Percentiles rank a stretch among this genome's conserved stretches.
Evolutionary conservation across 2,888 invertebrate genomes (phyloP).

Genomic region (Neocrepidodera transversa): DNA sequence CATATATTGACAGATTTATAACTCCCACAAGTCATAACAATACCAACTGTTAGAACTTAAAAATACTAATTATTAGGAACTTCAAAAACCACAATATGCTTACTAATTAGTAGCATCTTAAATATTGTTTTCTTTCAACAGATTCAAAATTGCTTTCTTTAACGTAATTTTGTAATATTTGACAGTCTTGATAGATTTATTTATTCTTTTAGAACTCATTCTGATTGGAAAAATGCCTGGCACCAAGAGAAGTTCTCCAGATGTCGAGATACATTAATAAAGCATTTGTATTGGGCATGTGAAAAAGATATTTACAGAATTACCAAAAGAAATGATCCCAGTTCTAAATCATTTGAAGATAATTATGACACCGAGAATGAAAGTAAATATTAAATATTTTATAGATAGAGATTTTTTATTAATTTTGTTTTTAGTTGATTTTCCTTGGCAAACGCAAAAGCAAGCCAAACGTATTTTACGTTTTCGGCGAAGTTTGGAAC

Average conservation of each 20-base stretch:
- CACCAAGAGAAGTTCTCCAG: constrained; percentile 66
- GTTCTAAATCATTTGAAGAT: constrained; percentile 32
- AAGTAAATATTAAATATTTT: constrained; percentile 32
- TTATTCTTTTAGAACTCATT: constrained; percentile 60
- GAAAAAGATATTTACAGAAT: constrained; percentile 69
- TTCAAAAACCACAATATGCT: too few relatives aligned
- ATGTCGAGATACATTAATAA: constrained; percentile 65
- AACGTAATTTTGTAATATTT: too few relatives aligned
- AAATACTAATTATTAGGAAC: too few relatives aligned
- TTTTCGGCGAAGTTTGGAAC: constrained; percentile 51
- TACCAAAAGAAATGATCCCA: constrained; percentile 59
- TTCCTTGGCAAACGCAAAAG: constrained; percentile 58
- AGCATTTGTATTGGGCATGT: constrained; percentile 68
- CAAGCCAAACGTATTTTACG: constrained; percentile 55
- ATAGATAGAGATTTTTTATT: background rate
- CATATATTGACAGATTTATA: too few relatives aligned
- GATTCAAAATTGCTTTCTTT: too few relatives aligned
- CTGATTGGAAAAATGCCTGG: constrained; percentile 68
- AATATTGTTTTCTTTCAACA: too few relatives aligned
- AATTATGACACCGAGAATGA: constrained; percentile 38
- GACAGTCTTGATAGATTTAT: too few relatives aligned
- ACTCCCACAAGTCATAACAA: too few relatives aligned
- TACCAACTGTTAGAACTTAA: too few relatives aligned
- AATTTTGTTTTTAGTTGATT: constrained; percentile 47
- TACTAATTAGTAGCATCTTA: too few relatives aligned